Evolutionary conservation across 1,140 invertebrate genomes (phyloP).

Genomic region (Dryas iulia): DNA sequence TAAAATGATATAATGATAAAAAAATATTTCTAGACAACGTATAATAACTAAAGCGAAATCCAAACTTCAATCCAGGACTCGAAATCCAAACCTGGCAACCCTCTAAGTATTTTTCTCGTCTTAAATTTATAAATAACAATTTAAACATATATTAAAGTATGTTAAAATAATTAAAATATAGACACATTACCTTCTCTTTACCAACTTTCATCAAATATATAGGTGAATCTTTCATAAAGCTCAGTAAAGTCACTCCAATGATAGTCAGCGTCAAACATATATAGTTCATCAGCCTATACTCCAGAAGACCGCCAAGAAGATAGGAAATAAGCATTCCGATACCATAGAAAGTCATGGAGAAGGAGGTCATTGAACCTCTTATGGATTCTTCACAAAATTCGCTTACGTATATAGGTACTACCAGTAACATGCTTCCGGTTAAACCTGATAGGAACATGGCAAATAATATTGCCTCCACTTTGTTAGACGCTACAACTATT

Average conservation of each 20-base stretch:
- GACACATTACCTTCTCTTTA: constrained; percentile 47
- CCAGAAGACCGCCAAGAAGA: constrained; percentile 42
- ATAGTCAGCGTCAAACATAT: constrained; percentile 37
- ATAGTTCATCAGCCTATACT: constrained; percentile 52
- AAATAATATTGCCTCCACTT: constrained; percentile 46
- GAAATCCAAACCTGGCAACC: no score
- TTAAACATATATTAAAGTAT: no score
- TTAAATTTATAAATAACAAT: no score
- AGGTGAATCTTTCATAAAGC: constrained; percentile 49
- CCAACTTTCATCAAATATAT: constrained; percentile 48
- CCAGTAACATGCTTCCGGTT: constrained; percentile 38
- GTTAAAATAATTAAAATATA: no score
- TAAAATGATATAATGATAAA: no score
- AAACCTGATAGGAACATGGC: constrained; percentile 52
- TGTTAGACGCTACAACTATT: constrained; percentile 31
- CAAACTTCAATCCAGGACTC: no score
- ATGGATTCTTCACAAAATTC: constrained; percentile 59
- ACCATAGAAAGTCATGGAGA: constrained; percentile 46
- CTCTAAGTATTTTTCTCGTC: no score
- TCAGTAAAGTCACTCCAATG: constrained; percentile 28
- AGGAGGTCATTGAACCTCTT: constrained; percentile 50
- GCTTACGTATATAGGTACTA: constrained; percentile 46
- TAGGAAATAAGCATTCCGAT: constrained; percentile 53
- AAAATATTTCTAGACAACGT: no score
- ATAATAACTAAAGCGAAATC: no score